These are phyloP conservation scores for Thalassarche chlororhynchos DNA, from an alignment of 2,113 vertebrate genomes.

Conservation along the genomic window DNA sequence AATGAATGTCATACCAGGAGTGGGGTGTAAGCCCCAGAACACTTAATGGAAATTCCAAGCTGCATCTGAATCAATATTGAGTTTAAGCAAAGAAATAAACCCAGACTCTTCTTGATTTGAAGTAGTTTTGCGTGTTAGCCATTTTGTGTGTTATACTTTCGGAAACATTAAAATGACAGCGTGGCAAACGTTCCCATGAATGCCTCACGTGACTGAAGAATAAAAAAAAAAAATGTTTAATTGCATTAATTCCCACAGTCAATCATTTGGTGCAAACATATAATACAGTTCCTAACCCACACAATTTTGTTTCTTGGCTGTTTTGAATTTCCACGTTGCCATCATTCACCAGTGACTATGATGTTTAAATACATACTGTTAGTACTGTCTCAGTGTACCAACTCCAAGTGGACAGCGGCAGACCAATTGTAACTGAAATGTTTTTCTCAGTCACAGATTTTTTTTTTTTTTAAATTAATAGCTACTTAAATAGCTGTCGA, in stretches of 20 bases:
- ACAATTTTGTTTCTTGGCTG: neutral
- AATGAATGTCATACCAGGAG: neutral
- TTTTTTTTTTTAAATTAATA: neutral
- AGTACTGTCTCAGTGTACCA: neutral
- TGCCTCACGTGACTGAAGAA: neutral
- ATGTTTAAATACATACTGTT: neutral
- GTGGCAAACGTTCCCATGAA: fast-evolving
- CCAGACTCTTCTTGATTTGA: neutral
- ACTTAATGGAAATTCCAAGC: neutral
- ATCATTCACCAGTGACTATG: neutral
- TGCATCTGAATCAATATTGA: neutral
- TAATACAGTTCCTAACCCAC: neutral
- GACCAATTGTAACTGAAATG: neutral
- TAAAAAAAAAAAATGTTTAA: neutral
- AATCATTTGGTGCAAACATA: neutral
- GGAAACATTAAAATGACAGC: neutral
- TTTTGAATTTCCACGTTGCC: neutral
- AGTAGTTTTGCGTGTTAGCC: neutral
- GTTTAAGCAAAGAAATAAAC: neutral
- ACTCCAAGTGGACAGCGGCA: neutral
- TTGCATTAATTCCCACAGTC: neutral
- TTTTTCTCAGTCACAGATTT: neutral
- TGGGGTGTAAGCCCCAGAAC: neutral
- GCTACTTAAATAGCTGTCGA: neutral
- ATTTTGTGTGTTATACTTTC: neutral